Conservation (phyloP, 2,113 vertebrate species). For the Argyrosomus japonicus region DNA sequence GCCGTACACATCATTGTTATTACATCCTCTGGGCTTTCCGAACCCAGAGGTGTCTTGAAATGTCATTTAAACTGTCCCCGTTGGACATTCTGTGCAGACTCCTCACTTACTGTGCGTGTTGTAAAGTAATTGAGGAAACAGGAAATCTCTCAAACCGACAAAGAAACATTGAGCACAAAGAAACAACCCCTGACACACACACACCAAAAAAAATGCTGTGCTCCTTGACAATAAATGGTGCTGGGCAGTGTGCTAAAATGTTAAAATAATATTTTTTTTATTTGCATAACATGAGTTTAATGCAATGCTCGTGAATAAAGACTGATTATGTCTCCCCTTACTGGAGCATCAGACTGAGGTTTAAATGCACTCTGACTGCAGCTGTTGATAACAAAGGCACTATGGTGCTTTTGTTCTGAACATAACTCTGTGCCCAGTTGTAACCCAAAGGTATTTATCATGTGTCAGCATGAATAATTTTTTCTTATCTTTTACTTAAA, state of each 20-base stretch:
- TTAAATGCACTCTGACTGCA: not conserved
- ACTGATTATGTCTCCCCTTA: not conserved
- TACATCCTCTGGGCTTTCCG: not conserved
- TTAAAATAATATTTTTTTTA: not conserved
- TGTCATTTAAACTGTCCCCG: not conserved
- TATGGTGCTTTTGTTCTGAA: not conserved
- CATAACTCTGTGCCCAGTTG: not conserved
- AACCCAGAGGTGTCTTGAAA: conserved; percentile 18
- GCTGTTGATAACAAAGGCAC: not conserved
- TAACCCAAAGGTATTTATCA: not conserved
- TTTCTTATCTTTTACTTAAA: not conserved
- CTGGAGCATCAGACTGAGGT: not conserved
- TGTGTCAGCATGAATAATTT: not conserved
- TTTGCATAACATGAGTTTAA: not conserved
- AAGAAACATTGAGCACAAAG: not conserved
- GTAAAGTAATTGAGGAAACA: not conserved
- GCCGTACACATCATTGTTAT: not conserved
- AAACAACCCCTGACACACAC: not conserved
- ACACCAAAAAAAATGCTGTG: not conserved
- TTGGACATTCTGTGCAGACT: not conserved
- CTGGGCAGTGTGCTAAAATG: not conserved
- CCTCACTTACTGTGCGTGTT: not conserved
- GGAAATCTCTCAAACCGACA: not conserved
- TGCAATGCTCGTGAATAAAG: not conserved
- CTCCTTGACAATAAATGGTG: not conserved